phyloP scores from a whole-genome alignment of 2,888 invertebrate genomes.

The Drosophila meridionalis region DNA sequence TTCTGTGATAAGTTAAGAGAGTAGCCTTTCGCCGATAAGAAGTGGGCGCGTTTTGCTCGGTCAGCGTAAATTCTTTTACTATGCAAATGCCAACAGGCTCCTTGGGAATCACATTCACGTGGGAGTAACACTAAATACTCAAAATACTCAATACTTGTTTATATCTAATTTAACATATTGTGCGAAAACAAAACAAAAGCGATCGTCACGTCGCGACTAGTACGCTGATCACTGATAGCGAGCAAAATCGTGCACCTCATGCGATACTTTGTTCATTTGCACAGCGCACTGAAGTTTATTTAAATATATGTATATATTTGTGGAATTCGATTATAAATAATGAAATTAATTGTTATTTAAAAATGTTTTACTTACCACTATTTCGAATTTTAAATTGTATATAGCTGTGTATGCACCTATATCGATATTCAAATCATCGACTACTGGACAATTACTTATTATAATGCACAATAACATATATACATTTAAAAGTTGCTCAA shows the following conservation, averaged over 20 bases:
- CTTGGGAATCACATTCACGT: conserved; percentile 30
- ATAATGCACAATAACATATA: neutral
- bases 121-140: conserved; percentile 13
- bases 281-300: neutral
- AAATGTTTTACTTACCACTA: neutral
- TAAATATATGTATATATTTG: neutral
- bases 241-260: neutral
- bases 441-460: neutral
- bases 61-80: neutral
- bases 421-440: neutral
- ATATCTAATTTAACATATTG: conserved; percentile 4
- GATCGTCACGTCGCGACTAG: conserved; percentile 23
- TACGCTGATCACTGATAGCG: conserved; percentile 30
- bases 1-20: conserved; percentile 43
- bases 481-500: neutral
- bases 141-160: conserved; percentile 14
- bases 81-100: conserved; percentile 1
- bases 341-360: neutral
- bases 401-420: neutral
- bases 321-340: neutral
- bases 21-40: conserved; percentile 51
- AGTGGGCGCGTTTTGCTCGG: conserved; percentile 17
- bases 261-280: neutral
- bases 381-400: neutral
- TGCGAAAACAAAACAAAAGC: conserved; percentile 35